A percentile compares a stretch with the other conserved stretches of the same genome.
Evolutionary conservation across 2,888 invertebrate genomes (phyloP).

Genomic region (Caenorhabditis sulstoni): DNA sequence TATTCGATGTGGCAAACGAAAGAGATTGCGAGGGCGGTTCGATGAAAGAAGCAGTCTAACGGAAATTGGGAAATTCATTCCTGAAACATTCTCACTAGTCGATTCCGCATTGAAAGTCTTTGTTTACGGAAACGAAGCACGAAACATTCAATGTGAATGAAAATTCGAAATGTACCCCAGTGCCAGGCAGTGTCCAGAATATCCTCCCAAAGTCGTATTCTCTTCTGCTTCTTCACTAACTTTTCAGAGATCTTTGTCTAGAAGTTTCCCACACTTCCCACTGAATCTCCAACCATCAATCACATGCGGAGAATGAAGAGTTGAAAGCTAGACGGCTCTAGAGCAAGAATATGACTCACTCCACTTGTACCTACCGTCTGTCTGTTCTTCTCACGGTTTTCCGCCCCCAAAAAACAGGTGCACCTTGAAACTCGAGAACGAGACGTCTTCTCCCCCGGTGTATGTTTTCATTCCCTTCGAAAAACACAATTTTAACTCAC

Average conservation of each 20-base stretch:
- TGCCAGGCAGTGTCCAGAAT: conserved; percentile 21
- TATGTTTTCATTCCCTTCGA: not conserved
- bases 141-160: too few species aligned
- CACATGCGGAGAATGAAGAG: conserved; percentile 8
- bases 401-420: conserved; percentile 22
- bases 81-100: too few species aligned
- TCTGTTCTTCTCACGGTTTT: too few species aligned
- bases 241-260: conserved; percentile 40
- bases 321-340: not conserved
- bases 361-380: too few species aligned
- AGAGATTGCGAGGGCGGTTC: too few species aligned
- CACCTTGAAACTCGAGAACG: too few species aligned
- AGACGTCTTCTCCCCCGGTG: too few species aligned
- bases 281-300: conserved; percentile 14
- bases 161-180: too few species aligned
- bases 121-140: too few species aligned
- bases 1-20: too few species aligned
- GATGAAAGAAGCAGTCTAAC: not conserved
- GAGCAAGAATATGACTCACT: not conserved
- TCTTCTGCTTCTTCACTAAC: conserved; percentile 3
- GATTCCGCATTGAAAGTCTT: too few species aligned
- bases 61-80: not conserved
- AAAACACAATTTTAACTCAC: conserved; percentile 7
- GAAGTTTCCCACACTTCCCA: conserved; percentile 32
- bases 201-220: conserved; percentile 18